These are phyloP conservation scores for Dascillus cervinus DNA, from an alignment of 2,888 invertebrate species.

Conservation along the genomic window DNA sequence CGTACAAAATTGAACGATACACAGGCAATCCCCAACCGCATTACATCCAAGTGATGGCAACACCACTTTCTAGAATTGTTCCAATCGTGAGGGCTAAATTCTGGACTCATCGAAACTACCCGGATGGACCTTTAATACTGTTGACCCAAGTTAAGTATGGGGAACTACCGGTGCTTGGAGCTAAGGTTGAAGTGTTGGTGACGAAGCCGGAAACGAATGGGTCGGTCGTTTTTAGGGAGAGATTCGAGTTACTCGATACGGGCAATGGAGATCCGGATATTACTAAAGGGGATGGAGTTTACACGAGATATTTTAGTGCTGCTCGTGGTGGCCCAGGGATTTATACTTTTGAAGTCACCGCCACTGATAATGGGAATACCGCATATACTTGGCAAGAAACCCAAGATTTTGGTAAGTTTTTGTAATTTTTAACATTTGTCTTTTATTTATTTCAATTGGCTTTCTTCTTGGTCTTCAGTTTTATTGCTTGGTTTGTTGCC, in stretches of 20 bases:
- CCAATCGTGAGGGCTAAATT: slow-evolving; percentile 44
- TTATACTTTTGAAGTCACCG: slow-evolving; percentile 46
- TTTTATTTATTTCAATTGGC: too few species aligned
- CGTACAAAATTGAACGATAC: slow-evolving; percentile 50
- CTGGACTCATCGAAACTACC: slow-evolving; percentile 39
- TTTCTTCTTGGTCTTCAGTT: too few species aligned
- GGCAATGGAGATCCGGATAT: slow-evolving; percentile 60
- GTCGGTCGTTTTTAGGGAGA: slow-evolving; percentile 34
- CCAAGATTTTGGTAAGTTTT: slow-evolving; percentile 30
- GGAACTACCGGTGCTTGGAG: slow-evolving; percentile 48
- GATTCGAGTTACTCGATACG: slow-evolving; percentile 48
- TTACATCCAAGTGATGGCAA: slow-evolving; percentile 53
- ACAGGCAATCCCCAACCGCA: slow-evolving; percentile 53
- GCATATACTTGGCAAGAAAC: slow-evolving; percentile 44
- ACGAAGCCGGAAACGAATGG: slow-evolving; percentile 36
- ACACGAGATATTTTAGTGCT: slow-evolving; percentile 54
- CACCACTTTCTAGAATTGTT: slow-evolving; percentile 41
- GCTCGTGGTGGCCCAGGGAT: slow-evolving; percentile 42
- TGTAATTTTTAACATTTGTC: slow-evolving; percentile 2
- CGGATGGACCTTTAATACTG: slow-evolving; percentile 43
- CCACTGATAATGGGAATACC: slow-evolving; percentile 48
- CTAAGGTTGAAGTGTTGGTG: slow-evolving; percentile 49
- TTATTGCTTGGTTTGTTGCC: too few species aligned
- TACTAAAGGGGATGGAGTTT: slow-evolving; percentile 56
- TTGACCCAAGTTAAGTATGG: slow-evolving; percentile 50